Conservation (phyloP, 1,140 invertebrate species). For the Hypothenemus hampei region DNA sequence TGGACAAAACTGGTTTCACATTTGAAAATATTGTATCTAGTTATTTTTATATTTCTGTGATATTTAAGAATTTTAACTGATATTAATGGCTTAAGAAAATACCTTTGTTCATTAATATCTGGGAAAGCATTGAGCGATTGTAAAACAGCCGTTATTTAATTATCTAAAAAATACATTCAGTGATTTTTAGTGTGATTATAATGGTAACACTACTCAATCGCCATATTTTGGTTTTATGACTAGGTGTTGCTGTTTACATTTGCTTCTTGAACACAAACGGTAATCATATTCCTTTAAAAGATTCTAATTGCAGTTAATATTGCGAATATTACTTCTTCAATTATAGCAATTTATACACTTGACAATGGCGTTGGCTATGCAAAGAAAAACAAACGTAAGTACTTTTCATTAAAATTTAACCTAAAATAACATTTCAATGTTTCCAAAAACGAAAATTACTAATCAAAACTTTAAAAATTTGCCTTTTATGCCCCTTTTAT, state of each 20-base stretch:
- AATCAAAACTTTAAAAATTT: no score
- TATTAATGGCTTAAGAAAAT: no score
- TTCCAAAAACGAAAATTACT: not conserved
- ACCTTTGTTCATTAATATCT: no score
- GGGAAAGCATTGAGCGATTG: no score
- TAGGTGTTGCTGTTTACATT: not conserved
- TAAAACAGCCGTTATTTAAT: no score
- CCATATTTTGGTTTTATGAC: not conserved
- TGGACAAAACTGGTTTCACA: no score
- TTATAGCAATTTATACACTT: not conserved
- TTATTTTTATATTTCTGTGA: no score
- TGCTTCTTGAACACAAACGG: not conserved
- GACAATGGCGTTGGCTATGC: constrained; percentile 56
- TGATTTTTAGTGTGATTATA: not conserved
- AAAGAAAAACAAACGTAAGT: constrained; percentile 58
- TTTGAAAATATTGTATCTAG: no score
- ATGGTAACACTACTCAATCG: not conserved
- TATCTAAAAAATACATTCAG: no score
- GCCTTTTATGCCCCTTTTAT: not conserved
- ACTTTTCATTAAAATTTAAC: constrained; percentile 16
- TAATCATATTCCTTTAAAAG: not conserved
- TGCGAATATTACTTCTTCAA: not conserved
- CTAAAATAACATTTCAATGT: not conserved
- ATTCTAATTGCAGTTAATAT: not conserved
- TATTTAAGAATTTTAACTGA: no score